Percentiles rank a stretch among this genome's conserved stretches.
phyloP scores from a whole-genome alignment of 2,888 invertebrate species.

The Ormia ochracea region DNA sequence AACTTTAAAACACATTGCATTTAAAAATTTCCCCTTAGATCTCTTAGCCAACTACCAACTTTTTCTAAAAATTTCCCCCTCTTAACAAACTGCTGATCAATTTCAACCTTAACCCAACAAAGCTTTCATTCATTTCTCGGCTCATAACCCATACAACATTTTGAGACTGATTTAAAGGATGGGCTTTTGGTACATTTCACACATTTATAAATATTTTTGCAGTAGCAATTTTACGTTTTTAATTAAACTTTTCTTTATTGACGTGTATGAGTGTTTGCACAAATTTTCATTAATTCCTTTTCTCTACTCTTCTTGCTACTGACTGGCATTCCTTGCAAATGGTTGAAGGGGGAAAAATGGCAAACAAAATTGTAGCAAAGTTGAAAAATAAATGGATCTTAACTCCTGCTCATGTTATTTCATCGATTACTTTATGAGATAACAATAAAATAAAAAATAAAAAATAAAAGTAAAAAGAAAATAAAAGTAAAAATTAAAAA shows the following conservation, averaged over 20 bases:
- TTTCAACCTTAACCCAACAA: too few relatives aligned
- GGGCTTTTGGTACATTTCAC: conserved; percentile 14
- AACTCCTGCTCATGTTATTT: conserved; percentile 28
- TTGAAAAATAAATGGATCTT: conserved; percentile 13
- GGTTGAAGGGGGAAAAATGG: not conserved
- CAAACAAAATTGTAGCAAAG: not conserved
- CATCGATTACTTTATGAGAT: conserved; percentile 52
- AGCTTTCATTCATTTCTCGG: too few relatives aligned
- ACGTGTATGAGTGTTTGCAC: conserved; percentile 43
- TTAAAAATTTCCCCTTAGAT: too few relatives aligned
- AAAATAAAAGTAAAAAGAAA: conserved; percentile 32
- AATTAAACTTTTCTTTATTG: conserved; percentile 39
- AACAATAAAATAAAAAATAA: conserved; percentile 26
- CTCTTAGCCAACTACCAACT: too few relatives aligned
- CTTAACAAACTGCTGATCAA: too few relatives aligned
- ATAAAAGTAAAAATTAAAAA: not conserved
- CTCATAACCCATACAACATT: too few relatives aligned
- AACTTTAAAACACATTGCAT: too few relatives aligned
- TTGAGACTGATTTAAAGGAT: conserved; percentile 11
- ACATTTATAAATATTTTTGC: conserved; percentile 40
- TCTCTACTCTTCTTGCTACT: not conserved
- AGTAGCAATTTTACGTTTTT: conserved; percentile 39
- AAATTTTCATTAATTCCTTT: conserved; percentile 34
- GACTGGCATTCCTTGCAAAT: conserved; percentile 1
- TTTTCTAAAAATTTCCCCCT: too few relatives aligned